Conservation (phyloP, 2,113 vertebrate genomes). For the Hypocryptadius cinnamomeus region DNA sequence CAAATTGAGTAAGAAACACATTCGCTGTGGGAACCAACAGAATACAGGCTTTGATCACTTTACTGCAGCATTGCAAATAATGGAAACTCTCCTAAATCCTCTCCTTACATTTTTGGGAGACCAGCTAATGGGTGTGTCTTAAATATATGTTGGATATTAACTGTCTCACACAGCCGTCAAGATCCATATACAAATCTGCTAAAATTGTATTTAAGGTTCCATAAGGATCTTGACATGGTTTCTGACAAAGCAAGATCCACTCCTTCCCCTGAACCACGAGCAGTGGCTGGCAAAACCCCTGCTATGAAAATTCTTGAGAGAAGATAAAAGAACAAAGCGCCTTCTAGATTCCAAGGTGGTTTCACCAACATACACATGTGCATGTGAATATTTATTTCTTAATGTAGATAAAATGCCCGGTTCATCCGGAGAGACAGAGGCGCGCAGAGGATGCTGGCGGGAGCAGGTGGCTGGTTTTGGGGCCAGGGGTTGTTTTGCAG, state of each 20-base stretch:
- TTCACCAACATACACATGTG: rapidly evolving
- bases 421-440: background rate
- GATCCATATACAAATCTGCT: background rate
- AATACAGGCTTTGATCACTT: background rate
- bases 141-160: background rate
- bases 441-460: background rate
- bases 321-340: background rate
- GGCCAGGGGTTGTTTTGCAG: rapidly evolving
- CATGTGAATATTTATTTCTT: background rate
- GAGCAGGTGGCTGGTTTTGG: background rate
- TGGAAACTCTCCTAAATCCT: background rate
- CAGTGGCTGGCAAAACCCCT: background rate
- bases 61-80: background rate
- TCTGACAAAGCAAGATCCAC: background rate
- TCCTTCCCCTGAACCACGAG: background rate
- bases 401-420: background rate
- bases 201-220: background rate
- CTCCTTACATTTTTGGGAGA: background rate
- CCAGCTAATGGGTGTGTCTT: background rate
- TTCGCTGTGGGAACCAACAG: rapidly evolving
- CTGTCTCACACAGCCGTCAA: background rate
- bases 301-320: background rate
- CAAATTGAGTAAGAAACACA: background rate
- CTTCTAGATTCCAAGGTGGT: background rate
- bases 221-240: background rate